Evolutionary conservation across 2,113 vertebrate genomes (phyloP), one percentile per base, ranked within the genome.

Genomic region (Nyctereutes procyonoides): DNA sequence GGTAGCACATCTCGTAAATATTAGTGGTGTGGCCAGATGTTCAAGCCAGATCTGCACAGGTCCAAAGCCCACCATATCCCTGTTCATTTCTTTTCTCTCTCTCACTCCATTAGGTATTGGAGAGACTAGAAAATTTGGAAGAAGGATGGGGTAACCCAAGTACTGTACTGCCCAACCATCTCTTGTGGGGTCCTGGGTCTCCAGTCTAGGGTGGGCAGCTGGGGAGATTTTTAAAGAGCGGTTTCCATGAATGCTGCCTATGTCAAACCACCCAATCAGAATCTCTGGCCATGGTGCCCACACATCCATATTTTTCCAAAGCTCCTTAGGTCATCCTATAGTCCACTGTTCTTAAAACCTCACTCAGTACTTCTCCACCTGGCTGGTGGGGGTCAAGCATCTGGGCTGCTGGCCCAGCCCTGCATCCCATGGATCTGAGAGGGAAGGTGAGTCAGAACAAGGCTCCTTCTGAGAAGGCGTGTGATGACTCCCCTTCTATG

Each of bases 91-190:
- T 65, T 14, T 35, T 51, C 53, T 51, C 16, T 38, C 1, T 15
- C 11, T 26, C 20, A 10, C 35, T 96, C 17, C 9, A 15, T 73
- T 80, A 81, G 76, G 76, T 30, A 84, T 24, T 51, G 12, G 13
- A 48, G 19, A 81, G 62, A 55, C 14, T 43, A 56, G 77, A 60
- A 87, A 56, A 71, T 51, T 19, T 30, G 28, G 22, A 62, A 60
- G 35, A 67, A 30, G 15, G 19, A 8, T 55, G 35, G 22, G 22
- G 11, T 14, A 80, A 51, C 24, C 67, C 28, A 32, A 88, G 48
- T 13, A 17, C 6, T 51, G 2, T 22, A 17, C 6, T 26, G 1
- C 17, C 17, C 1, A 65, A 9, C 12, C 2, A 1, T 19, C 48
- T 92, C 51, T 24, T 26, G 5, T 73, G 3, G 0, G 16, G 19